Conservation (phyloP, 2,113 vertebrate genomes). For the Eira barbara region DNA sequence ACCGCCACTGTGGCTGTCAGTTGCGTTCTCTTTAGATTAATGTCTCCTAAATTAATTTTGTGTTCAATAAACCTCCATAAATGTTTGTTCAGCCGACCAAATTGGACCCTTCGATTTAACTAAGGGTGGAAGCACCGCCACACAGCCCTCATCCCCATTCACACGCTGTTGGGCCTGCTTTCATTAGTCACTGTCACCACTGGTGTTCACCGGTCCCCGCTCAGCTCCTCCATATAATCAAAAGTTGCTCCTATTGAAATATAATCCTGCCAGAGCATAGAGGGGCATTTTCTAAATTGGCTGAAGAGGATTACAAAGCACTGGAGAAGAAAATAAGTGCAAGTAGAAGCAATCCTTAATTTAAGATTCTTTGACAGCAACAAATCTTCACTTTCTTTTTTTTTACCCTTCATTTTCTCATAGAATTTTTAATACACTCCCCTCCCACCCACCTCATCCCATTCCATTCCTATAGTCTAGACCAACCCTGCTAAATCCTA, state of each 20-base stretch:
- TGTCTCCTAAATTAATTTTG: constrained; percentile 69
- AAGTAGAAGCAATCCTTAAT: constrained; percentile 1
- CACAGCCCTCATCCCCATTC: accelerated
- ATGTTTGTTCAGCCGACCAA: constrained; percentile 68
- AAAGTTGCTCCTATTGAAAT: constrained; percentile 31
- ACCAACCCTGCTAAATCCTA: not conserved
- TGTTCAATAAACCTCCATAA: constrained; percentile 66
- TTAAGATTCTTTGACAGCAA: not conserved
- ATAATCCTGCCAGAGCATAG: constrained; percentile 28
- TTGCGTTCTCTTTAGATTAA: constrained; percentile 57
- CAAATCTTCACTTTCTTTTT: not conserved
- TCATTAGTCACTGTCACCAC: constrained; percentile 60
- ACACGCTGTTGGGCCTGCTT: not conserved
- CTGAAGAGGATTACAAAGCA: constrained; percentile 44
- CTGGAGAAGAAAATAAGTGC: constrained; percentile 24
- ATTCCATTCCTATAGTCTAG: not conserved
- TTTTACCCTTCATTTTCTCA: not conserved
- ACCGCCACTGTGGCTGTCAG: constrained; percentile 21
- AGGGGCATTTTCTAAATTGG: constrained; percentile 53
- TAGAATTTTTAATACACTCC: not conserved
- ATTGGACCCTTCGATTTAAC: constrained; percentile 45
- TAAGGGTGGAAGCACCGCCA: not conserved
- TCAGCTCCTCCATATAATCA: constrained; percentile 46
- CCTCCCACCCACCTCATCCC: not conserved
- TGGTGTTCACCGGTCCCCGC: not conserved